Conservation (phyloP, 2,113 vertebrate genomes). For the Nettapus auritus region DNA sequence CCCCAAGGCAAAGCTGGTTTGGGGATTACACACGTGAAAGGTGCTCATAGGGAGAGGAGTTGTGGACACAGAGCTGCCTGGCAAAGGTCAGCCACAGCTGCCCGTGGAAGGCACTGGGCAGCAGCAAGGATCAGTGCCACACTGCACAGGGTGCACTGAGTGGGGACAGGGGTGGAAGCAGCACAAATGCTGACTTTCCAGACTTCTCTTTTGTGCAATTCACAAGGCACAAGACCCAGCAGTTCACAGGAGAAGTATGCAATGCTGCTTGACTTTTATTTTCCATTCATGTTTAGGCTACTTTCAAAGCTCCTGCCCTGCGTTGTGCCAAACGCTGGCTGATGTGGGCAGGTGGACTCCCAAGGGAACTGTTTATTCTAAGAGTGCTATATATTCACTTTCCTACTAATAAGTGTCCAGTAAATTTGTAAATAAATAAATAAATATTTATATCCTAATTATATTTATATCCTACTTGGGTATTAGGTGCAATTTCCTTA, state of each 20-base stretch:
- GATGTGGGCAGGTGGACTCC: not conserved
- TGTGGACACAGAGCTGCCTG: too few relatives aligned
- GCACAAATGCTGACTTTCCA: not conserved
- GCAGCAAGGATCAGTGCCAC: too few relatives aligned
- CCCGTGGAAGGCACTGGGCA: not conserved
- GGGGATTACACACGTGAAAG: too few relatives aligned
- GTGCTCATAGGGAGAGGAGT: too few relatives aligned
- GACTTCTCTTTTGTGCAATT: too few relatives aligned
- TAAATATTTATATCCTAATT: too few relatives aligned
- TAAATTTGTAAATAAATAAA: not conserved
- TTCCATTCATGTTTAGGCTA: not conserved
- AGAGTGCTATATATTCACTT: accelerated
- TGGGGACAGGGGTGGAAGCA: not conserved
- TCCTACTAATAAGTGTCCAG: not conserved
- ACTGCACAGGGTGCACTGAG: too few relatives aligned
- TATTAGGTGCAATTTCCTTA: too few relatives aligned
- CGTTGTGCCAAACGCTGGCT: not conserved
- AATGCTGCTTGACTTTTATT: not conserved
- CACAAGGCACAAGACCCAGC: not conserved
- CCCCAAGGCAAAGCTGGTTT: not conserved
- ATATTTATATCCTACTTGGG: too few relatives aligned
- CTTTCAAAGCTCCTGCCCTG: not conserved
- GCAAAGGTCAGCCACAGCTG: not conserved
- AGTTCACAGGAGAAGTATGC: not conserved
- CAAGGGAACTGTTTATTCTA: not conserved